Conservation (phyloP, 2,888 invertebrate species). For the Clostera curtula region DNA sequence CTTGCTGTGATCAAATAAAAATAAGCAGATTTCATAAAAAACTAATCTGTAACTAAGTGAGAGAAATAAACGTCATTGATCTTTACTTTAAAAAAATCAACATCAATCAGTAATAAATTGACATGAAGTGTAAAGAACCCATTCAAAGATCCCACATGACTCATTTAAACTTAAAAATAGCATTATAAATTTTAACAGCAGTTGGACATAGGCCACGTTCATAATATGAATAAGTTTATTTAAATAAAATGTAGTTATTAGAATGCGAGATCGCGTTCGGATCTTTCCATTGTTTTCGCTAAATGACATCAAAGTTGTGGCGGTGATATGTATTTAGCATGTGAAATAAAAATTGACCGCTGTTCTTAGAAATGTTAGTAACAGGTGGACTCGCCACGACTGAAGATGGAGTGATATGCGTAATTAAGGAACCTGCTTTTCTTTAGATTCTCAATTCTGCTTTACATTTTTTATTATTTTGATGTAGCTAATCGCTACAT, state of each 20-base stretch:
- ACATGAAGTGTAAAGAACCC: conserved; percentile 44
- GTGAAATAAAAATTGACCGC: conserved; percentile 54
- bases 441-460: too few species aligned
- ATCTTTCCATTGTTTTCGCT: conserved; percentile 73
- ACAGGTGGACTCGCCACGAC: conserved; percentile 31
- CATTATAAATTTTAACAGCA: conserved; percentile 64
- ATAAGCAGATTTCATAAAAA: too few species aligned
- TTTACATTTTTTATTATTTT: too few species aligned
- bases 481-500: too few species aligned
- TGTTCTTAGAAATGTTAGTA: conserved; percentile 50
- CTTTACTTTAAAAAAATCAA: too few species aligned
- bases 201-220: conserved; percentile 51
- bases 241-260: conserved; percentile 64
- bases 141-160: conserved; percentile 55
- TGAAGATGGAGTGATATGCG: conserved; percentile 11
- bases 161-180: conserved; percentile 68
- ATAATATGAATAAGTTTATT: conserved; percentile 69
- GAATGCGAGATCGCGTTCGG: conserved; percentile 50
- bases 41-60: too few species aligned
- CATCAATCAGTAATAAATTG: conserved; percentile 37
- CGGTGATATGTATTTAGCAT: conserved; percentile 60
- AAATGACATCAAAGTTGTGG: conserved; percentile 73
- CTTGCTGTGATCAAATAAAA: too few species aligned
- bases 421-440: conserved; percentile 9
- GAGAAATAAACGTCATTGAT: too few species aligned